phyloP scores from a whole-genome alignment of 2,797 vertebrate genomes.

The Meriones psammophilus region DNA sequence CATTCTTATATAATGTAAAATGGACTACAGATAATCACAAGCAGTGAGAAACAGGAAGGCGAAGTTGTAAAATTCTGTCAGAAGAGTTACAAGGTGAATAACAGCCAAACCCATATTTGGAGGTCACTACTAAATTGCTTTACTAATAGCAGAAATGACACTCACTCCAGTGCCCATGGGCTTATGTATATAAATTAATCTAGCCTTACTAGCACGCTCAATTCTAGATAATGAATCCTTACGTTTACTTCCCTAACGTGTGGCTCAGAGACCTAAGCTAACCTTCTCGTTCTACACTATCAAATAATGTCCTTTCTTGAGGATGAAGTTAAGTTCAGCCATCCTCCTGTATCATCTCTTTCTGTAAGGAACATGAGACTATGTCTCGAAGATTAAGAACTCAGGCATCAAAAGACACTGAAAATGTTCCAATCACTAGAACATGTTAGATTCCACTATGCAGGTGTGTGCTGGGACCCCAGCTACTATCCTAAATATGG shows the following conservation, averaged over 20 bases:
- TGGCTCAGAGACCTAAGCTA: background rate
- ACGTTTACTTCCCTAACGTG: background rate
- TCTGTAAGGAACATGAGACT: background rate
- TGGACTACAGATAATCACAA: conserved; percentile 15
- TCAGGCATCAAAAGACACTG: background rate
- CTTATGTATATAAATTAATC: background rate
- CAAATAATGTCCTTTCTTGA: background rate
- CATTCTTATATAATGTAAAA: background rate
- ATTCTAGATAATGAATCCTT: background rate
- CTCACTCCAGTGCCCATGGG: background rate
- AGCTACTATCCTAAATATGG: background rate
- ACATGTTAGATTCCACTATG: background rate
- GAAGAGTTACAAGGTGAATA: background rate
- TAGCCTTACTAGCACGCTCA: background rate
- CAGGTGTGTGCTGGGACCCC: background rate
- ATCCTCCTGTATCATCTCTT: background rate
- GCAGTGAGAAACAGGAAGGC: conserved; percentile 19
- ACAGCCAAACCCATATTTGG: background rate
- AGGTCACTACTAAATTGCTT: conserved; percentile 21
- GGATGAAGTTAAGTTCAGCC: background rate
- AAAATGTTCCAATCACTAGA: background rate
- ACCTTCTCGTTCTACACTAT: background rate
- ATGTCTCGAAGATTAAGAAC: background rate
- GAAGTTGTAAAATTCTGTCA: conserved; percentile 48
- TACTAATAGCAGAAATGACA: conserved; percentile 27